Percentiles rank a stretch among this genome's conserved stretches.
phyloP scores from a whole-genome alignment of 2,888 invertebrate species.

The Chaitophorus viminalis region DNA sequence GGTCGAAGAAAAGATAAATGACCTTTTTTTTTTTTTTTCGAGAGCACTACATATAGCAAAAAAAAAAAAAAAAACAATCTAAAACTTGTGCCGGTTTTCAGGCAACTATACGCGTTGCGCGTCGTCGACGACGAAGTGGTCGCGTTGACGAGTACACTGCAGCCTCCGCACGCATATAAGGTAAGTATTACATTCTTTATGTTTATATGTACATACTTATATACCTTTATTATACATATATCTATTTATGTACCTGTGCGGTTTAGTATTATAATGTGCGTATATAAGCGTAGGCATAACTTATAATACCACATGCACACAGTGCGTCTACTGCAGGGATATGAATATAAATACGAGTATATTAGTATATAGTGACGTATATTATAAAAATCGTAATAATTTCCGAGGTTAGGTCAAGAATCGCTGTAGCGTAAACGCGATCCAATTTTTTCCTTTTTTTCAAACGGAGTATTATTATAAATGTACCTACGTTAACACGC shows the following conservation, averaged over 20 bases:
- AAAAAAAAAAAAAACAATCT: constrained; percentile 43
- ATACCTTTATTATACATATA: not conserved
- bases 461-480: too few species aligned
- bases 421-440: not conserved
- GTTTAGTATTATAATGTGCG: not conserved
- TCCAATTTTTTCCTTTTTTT: not conserved
- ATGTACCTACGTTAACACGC: not conserved
- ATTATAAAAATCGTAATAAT: not conserved
- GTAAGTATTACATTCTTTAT: constrained; percentile 2
- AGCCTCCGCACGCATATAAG: not conserved
- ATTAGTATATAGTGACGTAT: not conserved
- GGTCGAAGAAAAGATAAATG: constrained; percentile 56
- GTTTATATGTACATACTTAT: not conserved
- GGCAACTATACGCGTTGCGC: not conserved
- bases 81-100: constrained; percentile 49
- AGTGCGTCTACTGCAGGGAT: not conserved
- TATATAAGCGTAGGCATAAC: too few species aligned
- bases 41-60: constrained; percentile 27
- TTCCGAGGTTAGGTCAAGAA: not conserved
- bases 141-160: not conserved
- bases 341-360: not conserved
- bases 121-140: constrained; percentile 27
- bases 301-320: not conserved
- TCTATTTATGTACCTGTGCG: not conserved
- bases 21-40: constrained; percentile 60